Evolutionary conservation across 2,797 vertebrate species (phyloP).

Genomic region (Rhyacichthys aspro): DNA sequence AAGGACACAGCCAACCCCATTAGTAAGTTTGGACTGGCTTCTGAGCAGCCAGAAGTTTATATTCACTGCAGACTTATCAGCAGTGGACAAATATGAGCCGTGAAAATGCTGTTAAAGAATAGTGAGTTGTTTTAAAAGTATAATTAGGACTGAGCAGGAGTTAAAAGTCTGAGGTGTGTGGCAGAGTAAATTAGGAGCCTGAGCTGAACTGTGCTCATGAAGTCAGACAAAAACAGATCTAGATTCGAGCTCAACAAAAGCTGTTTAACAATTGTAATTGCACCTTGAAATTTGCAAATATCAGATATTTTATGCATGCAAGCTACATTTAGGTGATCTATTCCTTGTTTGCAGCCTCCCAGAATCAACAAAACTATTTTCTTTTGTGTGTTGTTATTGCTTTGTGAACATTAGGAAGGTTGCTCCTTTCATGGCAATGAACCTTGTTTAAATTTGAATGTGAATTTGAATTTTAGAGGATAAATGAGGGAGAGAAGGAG

Average conservation of each 20-base stretch:
- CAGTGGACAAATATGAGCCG: constrained; percentile 17
- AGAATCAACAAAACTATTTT: constrained; percentile 68
- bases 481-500: constrained; percentile 68
- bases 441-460: constrained; percentile 81
- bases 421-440: constrained; percentile 77
- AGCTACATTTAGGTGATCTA: constrained; percentile 53
- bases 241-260: constrained; percentile 61
- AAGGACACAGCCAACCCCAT: constrained; percentile 54
- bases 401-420: constrained; percentile 64
- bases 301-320: constrained; percentile 63
- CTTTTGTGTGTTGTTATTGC: constrained; percentile 72
- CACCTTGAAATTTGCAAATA: constrained; percentile 56
- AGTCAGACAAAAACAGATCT: constrained; percentile 44
- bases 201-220: constrained; percentile 32
- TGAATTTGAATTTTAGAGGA: constrained; percentile 79
- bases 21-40: constrained; percentile 58
- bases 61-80: constrained; percentile 21
- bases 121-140: constrained; percentile 52
- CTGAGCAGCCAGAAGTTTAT: constrained; percentile 58
- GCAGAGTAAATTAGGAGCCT: constrained; percentile 49
- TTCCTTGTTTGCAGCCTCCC: constrained; percentile 60
- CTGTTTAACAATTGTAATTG: constrained; percentile 58
- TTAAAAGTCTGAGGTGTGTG: constrained; percentile 27
- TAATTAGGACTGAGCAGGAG: constrained; percentile 47
- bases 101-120: constrained; percentile 31